Conservation (phyloP, 2,888 invertebrate genomes). For the Drosophila atroscutellata region DNA sequence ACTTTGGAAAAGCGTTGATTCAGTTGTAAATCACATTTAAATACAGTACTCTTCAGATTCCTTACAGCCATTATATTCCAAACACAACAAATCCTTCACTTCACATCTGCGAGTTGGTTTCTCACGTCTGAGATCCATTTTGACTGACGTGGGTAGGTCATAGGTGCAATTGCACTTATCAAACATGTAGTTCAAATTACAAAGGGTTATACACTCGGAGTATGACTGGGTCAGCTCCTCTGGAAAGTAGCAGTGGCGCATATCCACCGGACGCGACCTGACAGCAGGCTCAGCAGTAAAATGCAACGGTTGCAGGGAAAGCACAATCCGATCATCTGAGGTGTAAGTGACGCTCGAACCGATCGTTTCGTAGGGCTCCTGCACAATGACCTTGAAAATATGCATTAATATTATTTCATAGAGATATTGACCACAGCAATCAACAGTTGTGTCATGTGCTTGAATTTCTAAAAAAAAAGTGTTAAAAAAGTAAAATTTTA, state of each 20-base stretch:
- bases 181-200: constrained; percentile 59
- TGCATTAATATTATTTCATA: neutral
- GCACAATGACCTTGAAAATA: constrained; percentile 60
- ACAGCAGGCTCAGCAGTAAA: constrained; percentile 70
- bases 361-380: constrained; percentile 62
- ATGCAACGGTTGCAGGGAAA: constrained; percentile 63
- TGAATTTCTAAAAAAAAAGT: neutral
- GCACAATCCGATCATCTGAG: constrained; percentile 61
- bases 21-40: fast-evolving
- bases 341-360: constrained; percentile 60
- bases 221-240: constrained; percentile 41
- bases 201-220: constrained; percentile 59
- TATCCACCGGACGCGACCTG: constrained; percentile 47
- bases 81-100: constrained; percentile 48
- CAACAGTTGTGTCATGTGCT: neutral
- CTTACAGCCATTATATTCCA: constrained; percentile 47
- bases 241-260: constrained; percentile 67
- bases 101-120: neutral
- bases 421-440: neutral
- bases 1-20: constrained; percentile 32
- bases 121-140: fast-evolving
- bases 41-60: neutral
- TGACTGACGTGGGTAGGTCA: constrained; percentile 1
- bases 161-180: constrained; percentile 60
- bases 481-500: neutral